phyloP scores from a whole-genome alignment of 2,113 vertebrate genomes.

The Illadopsis cleaveri region DNA sequence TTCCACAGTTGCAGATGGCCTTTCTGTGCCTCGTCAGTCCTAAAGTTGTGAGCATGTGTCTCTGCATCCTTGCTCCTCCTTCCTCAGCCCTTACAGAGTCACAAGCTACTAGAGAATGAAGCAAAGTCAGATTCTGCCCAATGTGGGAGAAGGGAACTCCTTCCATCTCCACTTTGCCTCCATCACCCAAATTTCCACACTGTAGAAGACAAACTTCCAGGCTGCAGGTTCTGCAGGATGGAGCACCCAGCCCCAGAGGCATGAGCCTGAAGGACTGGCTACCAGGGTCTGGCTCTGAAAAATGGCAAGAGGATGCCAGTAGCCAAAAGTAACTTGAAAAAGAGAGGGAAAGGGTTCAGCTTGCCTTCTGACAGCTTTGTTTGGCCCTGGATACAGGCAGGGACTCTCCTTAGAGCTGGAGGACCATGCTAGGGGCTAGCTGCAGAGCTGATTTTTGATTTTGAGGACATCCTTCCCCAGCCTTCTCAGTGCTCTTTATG shows the following conservation, averaged over 20 bases:
- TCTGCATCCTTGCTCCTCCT: background rate
- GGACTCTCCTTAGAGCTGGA: background rate
- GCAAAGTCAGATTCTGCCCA: background rate
- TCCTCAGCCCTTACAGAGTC: background rate
- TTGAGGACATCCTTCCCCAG: background rate
- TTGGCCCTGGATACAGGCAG: background rate
- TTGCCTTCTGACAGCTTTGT: background rate
- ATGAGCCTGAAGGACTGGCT: background rate
- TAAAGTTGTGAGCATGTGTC: background rate
- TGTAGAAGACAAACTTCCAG: background rate
- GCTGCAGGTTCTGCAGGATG: background rate
- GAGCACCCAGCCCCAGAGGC: background rate
- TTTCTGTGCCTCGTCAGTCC: background rate
- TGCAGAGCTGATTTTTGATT: background rate
- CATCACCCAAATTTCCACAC: background rate
- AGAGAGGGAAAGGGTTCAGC: background rate
- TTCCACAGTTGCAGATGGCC: background rate
- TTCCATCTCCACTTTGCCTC: background rate
- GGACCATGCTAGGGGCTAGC: background rate
- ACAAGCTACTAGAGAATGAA: background rate
- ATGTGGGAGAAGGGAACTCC: rapidly evolving
- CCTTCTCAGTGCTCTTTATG: background rate
- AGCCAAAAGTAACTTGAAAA: background rate
- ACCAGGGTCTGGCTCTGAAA: background rate
- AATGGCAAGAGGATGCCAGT: background rate